Evolutionary conservation across 2,113 vertebrate genomes (phyloP), one percentile per base, ranked within the genome.

Genomic region (Brachyhypopomus gauderio): DNA sequence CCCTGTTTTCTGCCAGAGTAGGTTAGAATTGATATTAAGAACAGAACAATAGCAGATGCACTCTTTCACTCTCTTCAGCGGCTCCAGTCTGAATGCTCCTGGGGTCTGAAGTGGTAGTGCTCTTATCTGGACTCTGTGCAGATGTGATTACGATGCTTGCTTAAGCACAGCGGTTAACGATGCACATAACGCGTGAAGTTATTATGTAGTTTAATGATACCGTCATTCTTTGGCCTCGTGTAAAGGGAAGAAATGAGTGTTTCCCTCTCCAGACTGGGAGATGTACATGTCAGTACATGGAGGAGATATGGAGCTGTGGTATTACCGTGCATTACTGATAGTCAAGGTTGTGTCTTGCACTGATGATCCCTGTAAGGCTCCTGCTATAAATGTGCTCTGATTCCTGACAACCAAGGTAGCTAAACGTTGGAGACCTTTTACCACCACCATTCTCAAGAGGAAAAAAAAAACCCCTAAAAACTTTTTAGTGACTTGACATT

Each of bases 391-490:
- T 81, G 84, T 87, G 79, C 90, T 92, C 90, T 90, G 90, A 90
- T 93, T 93, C 93, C 89, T 92, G 91, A 94, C 94, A 95, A 93
- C 91, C 90, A 91, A 93, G 92, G 92, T 94, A 92, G 92, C 93
- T 63, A 95, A 94, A 95, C 89, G 92, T 92, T 93, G 93, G 89
- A 92, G 89, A 90, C 87, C 72, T 16, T 59, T 76, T 93, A 93
- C 93, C 92, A 92, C 93, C 92, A 94, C 91, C 93, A 93, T 90
- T 91, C 87, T 78, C 91, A 88, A 91, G 88, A 92, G 4, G 23
- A 48, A 30, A 41, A 30, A 92, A 91, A 91, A 91, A 91, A 91
- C 90, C 89, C 92, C 91, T 87, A 89, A 94, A 91, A 91, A 83
- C 86, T 92, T 94, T 93, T 95, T 95, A 92, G 89, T 88, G 81